These are phyloP conservation scores for Acanthiza pusilla DNA, from an alignment of 2,797 vertebrate genomes.

Conservation along the genomic window DNA sequence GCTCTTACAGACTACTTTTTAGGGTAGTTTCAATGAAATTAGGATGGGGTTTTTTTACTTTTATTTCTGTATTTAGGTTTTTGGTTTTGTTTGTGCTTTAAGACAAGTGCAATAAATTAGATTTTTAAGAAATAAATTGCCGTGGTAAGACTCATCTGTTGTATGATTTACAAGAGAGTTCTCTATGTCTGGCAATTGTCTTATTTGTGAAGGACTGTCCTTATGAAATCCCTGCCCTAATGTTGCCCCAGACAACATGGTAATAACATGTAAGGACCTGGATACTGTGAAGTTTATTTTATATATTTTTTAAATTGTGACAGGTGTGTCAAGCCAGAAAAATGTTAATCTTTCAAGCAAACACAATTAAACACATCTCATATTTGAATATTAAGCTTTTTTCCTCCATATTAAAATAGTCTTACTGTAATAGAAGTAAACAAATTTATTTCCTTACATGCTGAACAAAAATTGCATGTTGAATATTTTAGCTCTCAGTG, in stretches of 20 bases:
- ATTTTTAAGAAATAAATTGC: conserved; percentile 59
- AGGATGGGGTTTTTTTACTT: conserved; percentile 16
- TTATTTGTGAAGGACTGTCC: background rate
- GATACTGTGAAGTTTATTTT: background rate
- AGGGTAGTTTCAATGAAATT: conserved; percentile 40
- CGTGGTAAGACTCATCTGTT: conserved; percentile 49
- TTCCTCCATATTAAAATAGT: background rate
- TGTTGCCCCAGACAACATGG: background rate
- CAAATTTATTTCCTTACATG: background rate
- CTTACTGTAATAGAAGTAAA: background rate
- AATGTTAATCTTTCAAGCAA: background rate
- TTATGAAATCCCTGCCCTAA: background rate
- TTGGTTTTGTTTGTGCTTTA: conserved; percentile 60
- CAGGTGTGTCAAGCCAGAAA: background rate
- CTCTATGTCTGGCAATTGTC: background rate
- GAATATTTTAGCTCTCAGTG: background rate
- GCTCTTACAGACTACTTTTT: conserved; percentile 25
- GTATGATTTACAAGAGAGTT: background rate
- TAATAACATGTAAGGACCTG: background rate
- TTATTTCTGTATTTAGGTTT: conserved; percentile 51
- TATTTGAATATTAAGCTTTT: background rate
- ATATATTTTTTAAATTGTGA: background rate
- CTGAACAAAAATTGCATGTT: background rate
- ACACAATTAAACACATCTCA: background rate
- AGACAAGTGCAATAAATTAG: conserved; percentile 73